Conservation (phyloP, 2,888 invertebrate genomes). For the Ctenicera cuprea region DNA sequence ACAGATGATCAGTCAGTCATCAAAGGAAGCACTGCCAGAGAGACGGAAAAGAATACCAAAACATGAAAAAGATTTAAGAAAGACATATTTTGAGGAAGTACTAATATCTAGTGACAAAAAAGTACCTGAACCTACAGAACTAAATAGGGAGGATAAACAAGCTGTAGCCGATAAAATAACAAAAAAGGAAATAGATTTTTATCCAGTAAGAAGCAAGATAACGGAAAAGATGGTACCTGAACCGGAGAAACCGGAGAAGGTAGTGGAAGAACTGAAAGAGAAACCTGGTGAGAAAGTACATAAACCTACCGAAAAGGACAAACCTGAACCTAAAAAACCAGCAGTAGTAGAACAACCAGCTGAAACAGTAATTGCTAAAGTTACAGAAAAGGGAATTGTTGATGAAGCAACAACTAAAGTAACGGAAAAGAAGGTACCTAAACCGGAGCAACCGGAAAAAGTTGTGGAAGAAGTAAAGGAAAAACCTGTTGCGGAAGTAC, state of each 20-base stretch:
- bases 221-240: neutral
- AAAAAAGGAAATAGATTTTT: neutral
- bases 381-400: neutral
- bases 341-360: neutral
- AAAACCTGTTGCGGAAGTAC: neutral
- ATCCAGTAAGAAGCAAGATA: neutral
- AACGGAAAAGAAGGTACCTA: neutral
- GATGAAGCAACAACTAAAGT: neutral
- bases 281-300: neutral
- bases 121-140: too few species aligned
- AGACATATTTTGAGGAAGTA: neutral
- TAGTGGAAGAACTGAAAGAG: neutral
- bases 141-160: too few species aligned
- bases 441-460: neutral
- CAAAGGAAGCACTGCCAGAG: constrained; percentile 66
- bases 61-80: too few species aligned
- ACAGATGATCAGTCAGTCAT: constrained; percentile 68
- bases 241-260: neutral
- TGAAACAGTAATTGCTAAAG: neutral
- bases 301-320: neutral
- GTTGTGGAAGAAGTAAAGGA: neutral
- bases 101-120: neutral
- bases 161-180: neutral
- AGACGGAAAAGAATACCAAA: constrained; percentile 58
- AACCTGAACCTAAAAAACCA: neutral